Conservation (phyloP, 2,888 invertebrate genomes). For the Onchidella celtica region DNA sequence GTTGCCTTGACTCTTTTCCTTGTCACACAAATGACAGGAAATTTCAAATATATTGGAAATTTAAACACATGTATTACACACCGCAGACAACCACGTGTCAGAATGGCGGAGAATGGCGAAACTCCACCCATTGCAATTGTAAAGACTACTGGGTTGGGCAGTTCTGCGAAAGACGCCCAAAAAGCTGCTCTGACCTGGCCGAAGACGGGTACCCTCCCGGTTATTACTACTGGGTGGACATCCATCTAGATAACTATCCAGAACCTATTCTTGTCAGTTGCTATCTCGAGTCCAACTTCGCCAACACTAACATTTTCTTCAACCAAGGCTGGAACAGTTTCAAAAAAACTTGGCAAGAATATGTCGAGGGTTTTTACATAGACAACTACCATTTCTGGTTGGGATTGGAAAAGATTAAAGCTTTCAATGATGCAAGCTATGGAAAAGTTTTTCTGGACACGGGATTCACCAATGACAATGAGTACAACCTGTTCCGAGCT, state of each 20-base stretch:
- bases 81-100: background rate
- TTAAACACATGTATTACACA: no score
- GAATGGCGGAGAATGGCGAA: background rate
- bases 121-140: background rate
- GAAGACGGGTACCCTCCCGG: background rate
- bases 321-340: background rate
- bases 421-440: background rate
- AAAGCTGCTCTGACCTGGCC: background rate
- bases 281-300: background rate
- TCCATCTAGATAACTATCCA: background rate
- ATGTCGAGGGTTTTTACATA: background rate
- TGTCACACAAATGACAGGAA: no score
- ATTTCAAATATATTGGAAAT: no score
- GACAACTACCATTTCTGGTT: background rate
- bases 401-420: background rate
- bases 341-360: background rate
- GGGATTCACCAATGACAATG: background rate
- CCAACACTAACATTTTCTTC: background rate
- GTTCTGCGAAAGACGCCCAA: background rate
- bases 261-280: background rate
- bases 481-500: background rate
- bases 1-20: no score
- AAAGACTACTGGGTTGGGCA: background rate
- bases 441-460: background rate
- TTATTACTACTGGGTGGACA: background rate